Conservation (phyloP, 1,140 invertebrate genomes). For the Octopus bimaculoides region DNA sequence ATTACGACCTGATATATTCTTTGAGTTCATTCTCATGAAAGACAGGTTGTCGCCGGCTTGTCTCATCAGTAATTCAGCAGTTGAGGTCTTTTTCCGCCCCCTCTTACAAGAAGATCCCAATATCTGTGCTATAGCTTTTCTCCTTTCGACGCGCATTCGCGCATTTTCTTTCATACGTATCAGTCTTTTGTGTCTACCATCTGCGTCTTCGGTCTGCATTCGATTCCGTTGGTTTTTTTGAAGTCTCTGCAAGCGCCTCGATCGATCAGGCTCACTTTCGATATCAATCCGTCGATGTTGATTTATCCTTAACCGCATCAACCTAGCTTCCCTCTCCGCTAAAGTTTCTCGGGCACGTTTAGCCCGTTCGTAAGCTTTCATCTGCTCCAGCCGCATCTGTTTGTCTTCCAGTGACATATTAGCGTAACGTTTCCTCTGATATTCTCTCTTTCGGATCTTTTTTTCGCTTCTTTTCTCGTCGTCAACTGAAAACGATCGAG, state of each 20-base stretch:
- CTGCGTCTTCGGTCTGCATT: neutral
- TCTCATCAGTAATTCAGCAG: neutral
- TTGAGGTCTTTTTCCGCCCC: neutral
- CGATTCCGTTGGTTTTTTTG: neutral
- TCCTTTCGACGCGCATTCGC: neutral
- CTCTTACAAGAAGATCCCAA: neutral
- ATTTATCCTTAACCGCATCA: neutral
- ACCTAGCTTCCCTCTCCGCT: neutral
- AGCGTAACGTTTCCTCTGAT: neutral
- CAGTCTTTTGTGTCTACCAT: neutral
- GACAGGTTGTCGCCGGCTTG: neutral
- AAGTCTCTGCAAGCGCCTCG: neutral
- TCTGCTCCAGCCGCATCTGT: neutral
- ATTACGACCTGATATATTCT: neutral
- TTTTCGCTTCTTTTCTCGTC: neutral
- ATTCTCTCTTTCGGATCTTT: neutral
- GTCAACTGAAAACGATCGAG: neutral
- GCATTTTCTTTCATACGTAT: constrained; percentile 6
- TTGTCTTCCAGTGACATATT: neutral
- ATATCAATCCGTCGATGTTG: neutral
- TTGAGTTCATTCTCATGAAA: neutral
- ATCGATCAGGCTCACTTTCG: neutral
- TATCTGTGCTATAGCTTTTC: neutral
- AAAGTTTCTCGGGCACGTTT: neutral
- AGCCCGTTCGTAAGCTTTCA: neutral